phyloP scores from a whole-genome alignment of 2,797 vertebrate genomes.

The Anabas testudineus region DNA sequence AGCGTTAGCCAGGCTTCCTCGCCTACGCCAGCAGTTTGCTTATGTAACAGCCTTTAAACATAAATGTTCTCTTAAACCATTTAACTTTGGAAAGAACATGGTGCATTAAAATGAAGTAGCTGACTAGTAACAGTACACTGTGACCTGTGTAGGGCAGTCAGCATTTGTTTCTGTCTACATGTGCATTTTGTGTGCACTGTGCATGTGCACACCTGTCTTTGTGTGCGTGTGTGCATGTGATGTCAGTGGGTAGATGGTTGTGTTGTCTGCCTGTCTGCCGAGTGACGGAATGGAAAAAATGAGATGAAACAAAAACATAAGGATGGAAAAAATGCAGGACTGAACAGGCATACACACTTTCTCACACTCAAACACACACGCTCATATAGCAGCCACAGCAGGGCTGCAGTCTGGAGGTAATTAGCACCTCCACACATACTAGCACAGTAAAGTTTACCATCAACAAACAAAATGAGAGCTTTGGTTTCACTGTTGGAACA shows the following conservation, averaged over 20 bases:
- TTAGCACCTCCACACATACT: slow-evolving; percentile 58
- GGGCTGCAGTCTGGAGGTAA: slow-evolving; percentile 64
- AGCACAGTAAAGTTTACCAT: slow-evolving; percentile 67
- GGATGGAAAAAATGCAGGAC: slow-evolving; percentile 76
- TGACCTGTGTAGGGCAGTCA: not conserved
- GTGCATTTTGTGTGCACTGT: slow-evolving; percentile 7
- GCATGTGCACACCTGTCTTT: slow-evolving; percentile 12
- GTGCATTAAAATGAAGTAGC: slow-evolving; percentile 17
- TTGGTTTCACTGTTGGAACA: slow-evolving; percentile 33
- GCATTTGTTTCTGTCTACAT: not conserved
- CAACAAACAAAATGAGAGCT: slow-evolving; percentile 66
- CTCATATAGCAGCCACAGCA: slow-evolving; percentile 6
- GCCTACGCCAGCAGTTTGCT: too few species aligned
- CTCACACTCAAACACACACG: slow-evolving; percentile 11
- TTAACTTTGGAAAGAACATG: not conserved
- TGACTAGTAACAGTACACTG: slow-evolving; percentile 11
- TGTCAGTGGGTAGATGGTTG: not conserved
- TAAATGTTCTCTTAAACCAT: too few species aligned
- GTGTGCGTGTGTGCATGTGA: slow-evolving; percentile 12
- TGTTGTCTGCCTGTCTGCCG: slow-evolving; percentile 12
- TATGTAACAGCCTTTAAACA: too few species aligned
- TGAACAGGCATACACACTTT: slow-evolving; percentile 20
- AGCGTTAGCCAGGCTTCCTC: too few species aligned
- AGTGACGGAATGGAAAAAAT: slow-evolving; percentile 80
- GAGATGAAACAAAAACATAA: slow-evolving; percentile 74